Base-by-base conservation (phyloP, 2,797 vertebrate genomes). In the Eptatretus atami region DNA sequence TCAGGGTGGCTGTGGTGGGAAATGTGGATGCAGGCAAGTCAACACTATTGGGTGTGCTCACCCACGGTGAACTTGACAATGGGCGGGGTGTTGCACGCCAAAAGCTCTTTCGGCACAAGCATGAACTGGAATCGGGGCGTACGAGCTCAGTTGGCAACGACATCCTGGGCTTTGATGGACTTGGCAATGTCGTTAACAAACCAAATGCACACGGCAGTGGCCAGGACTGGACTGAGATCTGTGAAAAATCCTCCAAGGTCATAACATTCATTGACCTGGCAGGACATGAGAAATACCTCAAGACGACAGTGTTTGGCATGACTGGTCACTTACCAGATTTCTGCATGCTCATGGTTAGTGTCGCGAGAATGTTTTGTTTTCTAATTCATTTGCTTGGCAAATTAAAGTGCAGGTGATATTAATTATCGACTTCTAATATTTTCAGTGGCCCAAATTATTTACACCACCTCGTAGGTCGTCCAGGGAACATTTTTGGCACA, bases 71-170 rank as follows among this genome's bases (percentile, higher is more conserved):
- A 68, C 76, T 98, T 69, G 88, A 98, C 77, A 98, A 98, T 2
- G 86, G 90, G 61, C 81, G 90, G 54, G 90, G 90, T 70, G 94
- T 96, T 53, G 90, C 90, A 53, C 83, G 90, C 57, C 90, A 98
- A 74, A 98, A 98, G 68, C 87, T 98, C 63, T 98, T 96, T 76
- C 82, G 90, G 63, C 90, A 98, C 74, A 95, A 96, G 68, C 90
- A 98, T 1, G 90, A 98, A 75, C 88, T 98, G 66, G 90, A 98
- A 73, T 96, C 88, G 1, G 90, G 88, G 24, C 79, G 88, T 67
- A 98, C 90, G 70, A 98, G 90, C 81, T 95, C 88, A 0, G 90
- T 96, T 67, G 90, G 90, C 69, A 98, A 98, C 1, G 88, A 96
- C 72, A 98, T 98, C 66, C 77, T 98, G 72, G 90, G 90, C 66